Base-by-base conservation (phyloP, 2,888 invertebrate species). In the Watsonalla binaria region DNA sequence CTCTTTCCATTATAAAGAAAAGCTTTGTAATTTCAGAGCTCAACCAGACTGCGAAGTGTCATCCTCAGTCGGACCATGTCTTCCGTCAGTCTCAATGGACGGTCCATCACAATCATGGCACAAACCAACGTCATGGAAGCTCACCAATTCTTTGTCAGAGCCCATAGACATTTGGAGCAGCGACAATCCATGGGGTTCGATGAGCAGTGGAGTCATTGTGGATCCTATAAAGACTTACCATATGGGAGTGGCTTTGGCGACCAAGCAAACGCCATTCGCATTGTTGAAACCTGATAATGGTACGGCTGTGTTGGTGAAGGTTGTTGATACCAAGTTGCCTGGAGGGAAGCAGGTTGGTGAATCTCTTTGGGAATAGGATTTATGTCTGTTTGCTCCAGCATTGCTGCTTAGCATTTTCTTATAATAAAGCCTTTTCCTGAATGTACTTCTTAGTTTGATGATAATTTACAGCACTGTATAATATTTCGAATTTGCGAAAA, bases 221-320 rank as follows among this genome's bases (percentile, higher is more conserved):
- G 94, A 94, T 60, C 93, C 93, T 42, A 95, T 95, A 58, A 93
- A 93, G 65, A 95, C 95, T 0, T 93, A 93, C 58, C 94, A 94
- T 5, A 94, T 95, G 94, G 92, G 92, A 51, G 91, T 92, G 7
- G 94, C 94, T 5, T 68, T 93, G 57, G 85, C 92, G 6, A 92
- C 92, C 4, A 93, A 92, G 47, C 93, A 94, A 74, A 94, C 93
- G 0, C 94, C 95, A 0, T 95, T 95, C 70, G 95, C 95, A 0
- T 82, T 95, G 51, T 80, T 95, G 51, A 93, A 94, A 62, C 94
- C 94, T 11, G 90, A 93, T 46, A 92, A 92, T 62, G 93, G 94
- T 8, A 92, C 92, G 54, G 94, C 95, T 0, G 93, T 94, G 0
- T 80, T 95, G 49, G 95, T 95, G 11, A 93, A 94, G 68, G 93